Conservation (phyloP, 2,113 vertebrate genomes). For the Microcebus lehilahytsara region DNA sequence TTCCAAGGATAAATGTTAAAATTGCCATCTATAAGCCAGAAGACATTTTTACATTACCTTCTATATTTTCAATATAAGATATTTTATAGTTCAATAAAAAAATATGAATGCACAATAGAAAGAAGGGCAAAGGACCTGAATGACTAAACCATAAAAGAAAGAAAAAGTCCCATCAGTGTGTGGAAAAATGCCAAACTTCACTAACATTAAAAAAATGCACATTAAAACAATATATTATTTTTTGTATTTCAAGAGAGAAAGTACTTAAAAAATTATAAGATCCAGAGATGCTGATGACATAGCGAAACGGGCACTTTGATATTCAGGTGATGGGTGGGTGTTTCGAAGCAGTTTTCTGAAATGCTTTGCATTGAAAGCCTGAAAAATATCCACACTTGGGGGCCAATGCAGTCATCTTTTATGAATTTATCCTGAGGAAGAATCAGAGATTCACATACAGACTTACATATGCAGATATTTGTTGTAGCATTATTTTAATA, state of each 20-base stretch:
- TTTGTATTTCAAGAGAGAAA: slow-evolving; percentile 19
- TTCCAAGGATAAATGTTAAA: slow-evolving; percentile 1
- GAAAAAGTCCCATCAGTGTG: neutral
- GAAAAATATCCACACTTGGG: neutral
- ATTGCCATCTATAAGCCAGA: neutral
- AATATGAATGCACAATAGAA: neutral
- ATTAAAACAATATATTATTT: neutral
- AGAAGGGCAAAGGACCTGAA: neutral
- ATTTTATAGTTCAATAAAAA: slow-evolving; percentile 20
- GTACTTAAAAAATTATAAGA: neutral
- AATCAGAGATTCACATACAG: neutral
- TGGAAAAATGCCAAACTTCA: slow-evolving; percentile 27
- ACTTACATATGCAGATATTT: neutral
- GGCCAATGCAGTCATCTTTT: neutral
- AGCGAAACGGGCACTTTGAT: neutral
- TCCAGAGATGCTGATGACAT: neutral
- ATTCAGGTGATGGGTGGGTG: neutral
- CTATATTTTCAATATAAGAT: neutral
- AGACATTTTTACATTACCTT: neutral
- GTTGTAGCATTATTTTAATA: slow-evolving; percentile 32
- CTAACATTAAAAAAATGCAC: neutral
- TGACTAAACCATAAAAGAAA: slow-evolving; percentile 35
- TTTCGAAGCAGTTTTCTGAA: neutral
- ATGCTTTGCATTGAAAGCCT: neutral
- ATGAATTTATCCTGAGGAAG: neutral